These are phyloP conservation scores for Pachyuromys duprasi DNA, from an alignment of 2,797 vertebrate species.

Conservation along the genomic window DNA sequence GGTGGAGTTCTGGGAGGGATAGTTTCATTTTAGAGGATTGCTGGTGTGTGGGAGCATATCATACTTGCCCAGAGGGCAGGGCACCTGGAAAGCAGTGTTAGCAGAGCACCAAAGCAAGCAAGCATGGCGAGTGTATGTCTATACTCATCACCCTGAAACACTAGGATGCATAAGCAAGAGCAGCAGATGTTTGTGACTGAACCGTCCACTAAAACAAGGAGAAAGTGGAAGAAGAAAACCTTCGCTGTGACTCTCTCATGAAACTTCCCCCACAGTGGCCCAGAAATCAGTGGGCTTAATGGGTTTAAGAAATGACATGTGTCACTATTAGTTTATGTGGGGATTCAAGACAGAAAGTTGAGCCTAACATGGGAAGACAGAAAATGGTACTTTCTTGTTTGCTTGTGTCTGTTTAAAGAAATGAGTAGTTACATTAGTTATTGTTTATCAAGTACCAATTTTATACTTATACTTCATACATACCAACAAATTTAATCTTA, in stretches of 20 bases:
- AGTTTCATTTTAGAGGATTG: neutral
- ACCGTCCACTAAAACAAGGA: neutral
- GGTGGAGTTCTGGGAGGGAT: neutral
- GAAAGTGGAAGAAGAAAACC: neutral
- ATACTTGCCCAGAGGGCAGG: neutral
- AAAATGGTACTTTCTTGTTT: neutral
- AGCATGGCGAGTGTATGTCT: neutral
- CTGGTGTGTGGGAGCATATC: neutral
- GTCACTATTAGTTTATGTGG: neutral
- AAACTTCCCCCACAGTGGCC: neutral
- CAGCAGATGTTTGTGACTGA: neutral
- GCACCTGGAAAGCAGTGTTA: neutral
- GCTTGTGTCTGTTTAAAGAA: neutral
- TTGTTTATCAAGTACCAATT: neutral
- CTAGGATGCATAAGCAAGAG: neutral
- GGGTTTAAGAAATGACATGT: neutral
- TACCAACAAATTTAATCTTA: constrained; percentile 21
- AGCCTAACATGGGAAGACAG: neutral
- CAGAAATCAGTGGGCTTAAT: neutral
- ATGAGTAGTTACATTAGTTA: neutral
- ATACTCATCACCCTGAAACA: no score
- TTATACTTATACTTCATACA: neutral
- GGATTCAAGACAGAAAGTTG: neutral
- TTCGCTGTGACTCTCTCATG: neutral
- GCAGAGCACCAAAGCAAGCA: neutral